Conservation (phyloP, 2,888 invertebrate species). For the Megamerina dolium region DNA sequence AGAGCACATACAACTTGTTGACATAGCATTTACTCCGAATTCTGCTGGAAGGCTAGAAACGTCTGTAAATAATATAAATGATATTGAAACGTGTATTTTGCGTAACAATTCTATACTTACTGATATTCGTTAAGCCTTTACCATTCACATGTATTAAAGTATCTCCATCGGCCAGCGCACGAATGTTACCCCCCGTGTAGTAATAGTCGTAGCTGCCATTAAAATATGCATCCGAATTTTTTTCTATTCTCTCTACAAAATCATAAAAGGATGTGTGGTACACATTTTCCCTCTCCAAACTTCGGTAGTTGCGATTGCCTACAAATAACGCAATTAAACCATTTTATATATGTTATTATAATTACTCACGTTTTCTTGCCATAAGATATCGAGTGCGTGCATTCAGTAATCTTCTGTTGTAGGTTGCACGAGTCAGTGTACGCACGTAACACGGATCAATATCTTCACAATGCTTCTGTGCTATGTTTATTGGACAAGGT, state of each 20-base stretch:
- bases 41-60: too few species aligned
- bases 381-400: slow-evolving; percentile 17
- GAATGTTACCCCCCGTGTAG: slow-evolving; percentile 43
- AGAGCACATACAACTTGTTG: too few species aligned
- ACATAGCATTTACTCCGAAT: too few species aligned
- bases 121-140: slow-evolving; percentile 22
- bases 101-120: too few species aligned
- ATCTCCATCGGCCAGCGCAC: slow-evolving; percentile 17
- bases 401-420: slow-evolving; percentile 12
- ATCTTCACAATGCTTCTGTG: slow-evolving; percentile 14
- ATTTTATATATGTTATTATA: background rate
- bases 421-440: slow-evolving; percentile 15
- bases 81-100: too few species aligned
- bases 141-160: slow-evolving; percentile 34
- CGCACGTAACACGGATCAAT: slow-evolving; percentile 28
- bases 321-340: slow-evolving; percentile 4
- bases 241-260: slow-evolving; percentile 24
- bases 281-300: slow-evolving; percentile 19
- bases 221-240: slow-evolving; percentile 35
- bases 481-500: slow-evolving; percentile 24
- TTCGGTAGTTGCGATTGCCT: slow-evolving; percentile 23
- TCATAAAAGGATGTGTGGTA: slow-evolving; percentile 22
- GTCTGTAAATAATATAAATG: too few species aligned
- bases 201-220: slow-evolving; percentile 42
- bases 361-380: slow-evolving; percentile 21